Evolutionary conservation across 2,797 vertebrate species (phyloP), one percentile per base, ranked within the genome.

Genomic region (Xerus rutilus): DNA sequence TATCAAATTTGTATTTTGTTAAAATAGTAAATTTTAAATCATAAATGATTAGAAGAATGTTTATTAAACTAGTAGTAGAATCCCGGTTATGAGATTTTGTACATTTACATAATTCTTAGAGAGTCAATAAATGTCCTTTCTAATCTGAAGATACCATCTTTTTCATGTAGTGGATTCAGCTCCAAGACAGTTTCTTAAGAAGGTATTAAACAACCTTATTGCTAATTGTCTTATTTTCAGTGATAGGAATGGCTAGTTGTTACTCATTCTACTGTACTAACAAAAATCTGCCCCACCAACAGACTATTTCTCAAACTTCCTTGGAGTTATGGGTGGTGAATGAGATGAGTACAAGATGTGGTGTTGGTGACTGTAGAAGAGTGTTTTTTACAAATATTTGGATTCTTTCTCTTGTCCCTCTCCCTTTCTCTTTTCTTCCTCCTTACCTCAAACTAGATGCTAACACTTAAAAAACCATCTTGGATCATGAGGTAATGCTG

Each of bases 1-100:
- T 25, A 49, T 59, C 59, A 76, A 52, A 89, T 93, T 89, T 93
- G 35, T 73, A 49, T 95, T 97, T 96, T 91, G 76, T 35, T 91
- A 78, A 86, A 84, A 84, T 82, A 86, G 28, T 17, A 89, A 94
- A 86, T 20, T 59, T 85, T 77, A 89, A 83, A 83, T 83, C 93
- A 47, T 69, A 86, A 65, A 72, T 89, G 18, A 86, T 81, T 86
- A 89, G 32, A 78, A 54, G 7, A 64, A 49, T 59, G 13, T 88
- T 67, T 81, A 10, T 84, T 93, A 96, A 94, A 95, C 4, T 30
- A 65, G 35, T 6, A 77, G 21, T 91, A 45, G 54, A 83, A 89
- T 79, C 25, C 30, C 78, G 35, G 77, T 82, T 49, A 81, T 89
- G 39, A 90, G 59, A 95, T 88, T 85, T 95, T 72, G n/a, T 54